Evolutionary conservation across 2,113 vertebrate species (phyloP).

Genomic region (Trachemys scripta): DNA sequence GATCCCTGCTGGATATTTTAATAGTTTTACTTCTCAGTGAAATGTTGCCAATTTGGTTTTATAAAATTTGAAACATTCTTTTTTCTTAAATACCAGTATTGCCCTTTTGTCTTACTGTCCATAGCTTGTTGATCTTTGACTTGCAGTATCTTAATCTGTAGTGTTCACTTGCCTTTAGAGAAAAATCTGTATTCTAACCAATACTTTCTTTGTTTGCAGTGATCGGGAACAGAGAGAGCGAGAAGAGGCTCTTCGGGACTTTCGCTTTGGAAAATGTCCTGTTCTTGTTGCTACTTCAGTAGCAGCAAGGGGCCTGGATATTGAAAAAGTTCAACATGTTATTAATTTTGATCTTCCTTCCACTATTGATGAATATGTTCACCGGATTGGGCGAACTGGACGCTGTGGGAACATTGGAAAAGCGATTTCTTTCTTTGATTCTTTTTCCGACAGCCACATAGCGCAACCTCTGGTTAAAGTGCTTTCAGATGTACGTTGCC

Average conservation of each 20-base stretch:
- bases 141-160: not conserved
- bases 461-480: constrained; percentile 87
- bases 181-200: not conserved
- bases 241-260: constrained; percentile 89
- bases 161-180: not conserved
- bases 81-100: not conserved
- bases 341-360: constrained; percentile 95
- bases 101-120: not conserved
- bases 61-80: not conserved
- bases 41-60: not conserved
- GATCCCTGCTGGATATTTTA: not conserved
- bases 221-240: constrained; percentile 93
- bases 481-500: constrained; percentile 87
- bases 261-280: constrained; percentile 88
- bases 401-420: constrained; percentile 93
- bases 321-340: constrained; percentile 94
- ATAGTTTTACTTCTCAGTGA: not conserved
- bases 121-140: not conserved
- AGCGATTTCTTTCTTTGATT: constrained; percentile 92
- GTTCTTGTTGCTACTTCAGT: constrained; percentile 96
- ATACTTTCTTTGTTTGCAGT: constrained; percentile 73
- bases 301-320: constrained; percentile 93
- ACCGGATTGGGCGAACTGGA: constrained; percentile 95
- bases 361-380: constrained; percentile 93
- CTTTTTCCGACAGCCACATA: constrained; percentile 79